Conservation (phyloP, 2,888 invertebrate genomes). For the Parelbella ahira region DNA sequence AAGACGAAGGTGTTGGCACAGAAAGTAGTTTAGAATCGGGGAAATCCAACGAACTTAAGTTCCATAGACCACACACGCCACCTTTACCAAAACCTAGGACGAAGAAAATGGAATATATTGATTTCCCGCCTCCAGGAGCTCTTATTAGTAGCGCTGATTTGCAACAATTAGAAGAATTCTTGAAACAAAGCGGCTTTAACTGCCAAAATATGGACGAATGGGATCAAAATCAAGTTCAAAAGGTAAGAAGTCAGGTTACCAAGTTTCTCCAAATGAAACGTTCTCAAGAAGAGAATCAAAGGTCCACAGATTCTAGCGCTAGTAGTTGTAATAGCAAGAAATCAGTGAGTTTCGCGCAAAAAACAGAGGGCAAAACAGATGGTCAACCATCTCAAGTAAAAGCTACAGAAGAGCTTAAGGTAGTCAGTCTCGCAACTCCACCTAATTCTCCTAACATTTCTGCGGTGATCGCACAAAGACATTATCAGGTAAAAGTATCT, state of each 20-base stretch:
- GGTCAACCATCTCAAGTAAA: constrained; percentile 64
- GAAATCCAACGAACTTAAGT: constrained; percentile 77
- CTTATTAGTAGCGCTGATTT: constrained; percentile 82
- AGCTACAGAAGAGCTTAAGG: constrained; percentile 75
- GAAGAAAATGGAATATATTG: constrained; percentile 71
- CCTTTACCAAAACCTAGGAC: constrained; percentile 74
- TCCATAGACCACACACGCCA: constrained; percentile 73
- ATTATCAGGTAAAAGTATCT: constrained; percentile 74
- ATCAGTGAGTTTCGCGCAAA: constrained; percentile 88
- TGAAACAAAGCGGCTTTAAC: constrained; percentile 85
- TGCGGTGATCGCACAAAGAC: constrained; percentile 79
- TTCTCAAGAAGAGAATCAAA: constrained; percentile 83
- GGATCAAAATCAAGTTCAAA: constrained; percentile 85
- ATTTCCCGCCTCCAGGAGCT: constrained; percentile 73
- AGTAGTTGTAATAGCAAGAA: constrained; percentile 84
- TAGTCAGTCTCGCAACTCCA: constrained; percentile 79
- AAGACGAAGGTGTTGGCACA: constrained; percentile 83
- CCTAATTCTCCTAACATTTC: constrained; percentile 89
- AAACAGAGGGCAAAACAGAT: constrained; percentile 57
- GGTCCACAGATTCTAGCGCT: constrained; percentile 80
- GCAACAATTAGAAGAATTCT: constrained; percentile 85
- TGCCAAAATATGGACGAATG: constrained; percentile 84
- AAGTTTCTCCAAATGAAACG: constrained; percentile 86
- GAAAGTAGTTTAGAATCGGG: constrained; percentile 81
- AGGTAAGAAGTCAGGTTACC: constrained; percentile 85